Evolutionary conservation across 2,113 vertebrate species (phyloP).

Genomic region (Pogona vitticeps): DNA sequence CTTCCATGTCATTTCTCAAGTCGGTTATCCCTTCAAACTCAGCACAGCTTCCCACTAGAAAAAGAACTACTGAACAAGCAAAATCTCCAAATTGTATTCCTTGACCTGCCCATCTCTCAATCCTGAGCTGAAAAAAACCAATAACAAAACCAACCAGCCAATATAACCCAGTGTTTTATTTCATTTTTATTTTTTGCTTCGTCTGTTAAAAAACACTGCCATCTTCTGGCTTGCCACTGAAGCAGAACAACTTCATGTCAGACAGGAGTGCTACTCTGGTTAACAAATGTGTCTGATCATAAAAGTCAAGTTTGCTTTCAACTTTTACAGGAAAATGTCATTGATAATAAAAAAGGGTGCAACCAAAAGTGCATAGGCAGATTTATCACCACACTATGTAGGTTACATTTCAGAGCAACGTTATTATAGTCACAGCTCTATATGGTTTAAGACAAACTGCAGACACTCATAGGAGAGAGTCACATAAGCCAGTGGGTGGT

Average conservation of each 20-base stretch:
- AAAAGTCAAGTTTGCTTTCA: conserved; percentile 60
- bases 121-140: neutral
- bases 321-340: conserved; percentile 68
- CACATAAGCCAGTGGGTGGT: conserved; percentile 2
- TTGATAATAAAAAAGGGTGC: conserved; percentile 58
- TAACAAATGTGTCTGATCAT: conserved; percentile 50
- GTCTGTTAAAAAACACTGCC: conserved; percentile 74
- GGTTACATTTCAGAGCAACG: conserved; percentile 50
- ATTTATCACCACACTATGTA: conserved; percentile 40
- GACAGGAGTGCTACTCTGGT: conserved; percentile 15
- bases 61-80: conserved; percentile 2
- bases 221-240: conserved; percentile 65
- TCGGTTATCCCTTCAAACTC: conserved; percentile 10
- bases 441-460: conserved; percentile 43
- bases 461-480: conserved; percentile 2
- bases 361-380: conserved; percentile 49
- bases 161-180: neutral
- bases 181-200: neutral
- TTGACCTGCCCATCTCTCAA: neutral
- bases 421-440: conserved; percentile 60
- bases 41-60: neutral
- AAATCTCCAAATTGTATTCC: conserved; percentile 27
- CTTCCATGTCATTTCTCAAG: neutral
- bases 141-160: neutral
- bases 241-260: neutral